A percentile compares a stretch with the other conserved stretches of the same genome.
phyloP scores from a whole-genome alignment of 2,797 vertebrate species.

The Botia kubotai region DNA sequence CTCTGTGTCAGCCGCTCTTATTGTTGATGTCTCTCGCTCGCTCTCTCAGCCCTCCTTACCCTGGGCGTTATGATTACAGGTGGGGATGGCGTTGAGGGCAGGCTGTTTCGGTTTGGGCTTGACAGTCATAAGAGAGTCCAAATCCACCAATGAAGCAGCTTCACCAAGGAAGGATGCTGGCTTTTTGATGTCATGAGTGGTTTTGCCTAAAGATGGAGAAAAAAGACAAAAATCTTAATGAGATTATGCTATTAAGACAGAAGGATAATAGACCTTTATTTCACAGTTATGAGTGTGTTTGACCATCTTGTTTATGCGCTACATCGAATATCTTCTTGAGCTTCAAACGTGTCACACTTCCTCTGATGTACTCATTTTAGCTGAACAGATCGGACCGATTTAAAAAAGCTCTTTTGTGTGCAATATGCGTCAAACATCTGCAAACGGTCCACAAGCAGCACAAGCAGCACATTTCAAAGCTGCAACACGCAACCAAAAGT shows the following conservation, averaged over 20 bases:
- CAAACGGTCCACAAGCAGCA: too few species aligned
- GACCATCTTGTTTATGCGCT: too few species aligned
- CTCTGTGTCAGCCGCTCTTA: slow-evolving; percentile 23
- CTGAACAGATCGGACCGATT: too few species aligned
- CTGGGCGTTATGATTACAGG: slow-evolving; percentile 57
- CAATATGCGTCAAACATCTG: too few species aligned
- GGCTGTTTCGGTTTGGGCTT: slow-evolving; percentile 74
- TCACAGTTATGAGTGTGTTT: too few species aligned
- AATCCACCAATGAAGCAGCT: slow-evolving; percentile 87
- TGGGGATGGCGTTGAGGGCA: slow-evolving; percentile 42
- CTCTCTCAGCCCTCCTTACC: slow-evolving; percentile 72
- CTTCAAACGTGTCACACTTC: too few species aligned
- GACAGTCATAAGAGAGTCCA: slow-evolving; percentile 85
- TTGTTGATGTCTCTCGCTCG: slow-evolving; percentile 23
- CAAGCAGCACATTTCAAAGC: too few species aligned
- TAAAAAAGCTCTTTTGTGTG: too few species aligned
- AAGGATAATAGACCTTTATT: background rate
- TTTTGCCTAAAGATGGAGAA: slow-evolving; percentile 73
- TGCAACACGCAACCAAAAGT: too few species aligned
- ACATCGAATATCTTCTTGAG: too few species aligned
- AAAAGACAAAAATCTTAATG: background rate
- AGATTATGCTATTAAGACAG: background rate
- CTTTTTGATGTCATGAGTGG: slow-evolving; percentile 74
- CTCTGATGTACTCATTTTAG: too few species aligned
- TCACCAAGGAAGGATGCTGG: slow-evolving; percentile 87